Evolutionary conservation across 1,140 invertebrate species (phyloP).

Genomic region (Reticulitermes speratus): DNA sequence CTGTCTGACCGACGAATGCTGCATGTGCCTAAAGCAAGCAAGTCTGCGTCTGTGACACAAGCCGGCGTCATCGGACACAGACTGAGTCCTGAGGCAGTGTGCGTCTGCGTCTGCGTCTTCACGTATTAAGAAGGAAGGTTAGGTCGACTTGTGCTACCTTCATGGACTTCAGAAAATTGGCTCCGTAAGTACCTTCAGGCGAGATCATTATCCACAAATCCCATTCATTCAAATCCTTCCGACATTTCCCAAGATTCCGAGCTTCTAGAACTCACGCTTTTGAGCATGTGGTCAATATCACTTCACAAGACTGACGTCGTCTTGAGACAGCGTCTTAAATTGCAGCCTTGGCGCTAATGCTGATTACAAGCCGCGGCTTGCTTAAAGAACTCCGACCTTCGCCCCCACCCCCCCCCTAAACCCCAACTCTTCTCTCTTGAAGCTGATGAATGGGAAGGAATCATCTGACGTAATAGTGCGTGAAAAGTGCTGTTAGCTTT

Average conservation of each 20-base stretch:
- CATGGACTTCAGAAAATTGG: neutral
- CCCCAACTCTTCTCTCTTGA: neutral
- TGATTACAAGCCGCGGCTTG: slow-evolving; percentile 8
- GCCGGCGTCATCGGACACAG: neutral
- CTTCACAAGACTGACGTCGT: slow-evolving; percentile 12
- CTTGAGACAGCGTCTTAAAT: neutral
- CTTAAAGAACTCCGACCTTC: neutral
- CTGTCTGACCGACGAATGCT: neutral
- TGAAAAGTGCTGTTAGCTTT: slow-evolving; percentile 24
- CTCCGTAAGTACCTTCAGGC: neutral
- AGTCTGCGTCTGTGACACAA: neutral
- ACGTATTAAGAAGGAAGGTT: neutral
- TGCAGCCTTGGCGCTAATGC: neutral
- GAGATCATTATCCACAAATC: neutral
- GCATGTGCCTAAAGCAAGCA: neutral
- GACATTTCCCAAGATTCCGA: neutral
- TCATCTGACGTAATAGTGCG: slow-evolving; percentile 21
- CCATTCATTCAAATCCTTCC: neutral
- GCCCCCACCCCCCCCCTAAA: neutral
- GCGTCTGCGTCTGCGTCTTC: too few relatives aligned
- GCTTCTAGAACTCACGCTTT: neutral
- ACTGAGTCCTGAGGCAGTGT: too few relatives aligned
- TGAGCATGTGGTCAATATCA: neutral
- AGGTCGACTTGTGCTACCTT: neutral
- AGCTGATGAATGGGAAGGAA: slow-evolving; percentile 22